Conservation (phyloP, 1,140 invertebrate genomes). For the Drosophila pseudoananassae region DNA sequence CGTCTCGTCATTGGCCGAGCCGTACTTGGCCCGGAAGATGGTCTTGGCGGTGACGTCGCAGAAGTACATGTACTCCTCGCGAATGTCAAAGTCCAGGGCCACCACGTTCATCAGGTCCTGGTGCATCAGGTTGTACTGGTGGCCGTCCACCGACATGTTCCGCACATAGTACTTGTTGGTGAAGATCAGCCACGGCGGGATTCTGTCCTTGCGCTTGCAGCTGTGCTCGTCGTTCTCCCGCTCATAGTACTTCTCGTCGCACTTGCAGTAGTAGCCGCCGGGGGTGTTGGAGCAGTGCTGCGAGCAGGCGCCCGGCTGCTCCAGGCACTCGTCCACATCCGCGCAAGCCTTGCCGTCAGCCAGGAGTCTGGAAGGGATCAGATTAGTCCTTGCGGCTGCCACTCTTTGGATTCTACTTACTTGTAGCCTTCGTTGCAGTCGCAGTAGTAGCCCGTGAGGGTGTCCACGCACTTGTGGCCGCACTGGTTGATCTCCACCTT, state of each 20-base stretch:
- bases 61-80: constrained; percentile 94
- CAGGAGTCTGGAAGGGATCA: constrained; percentile 85
- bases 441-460: constrained; percentile 95
- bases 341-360: constrained; percentile 94
- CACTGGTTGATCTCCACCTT: constrained; percentile 96
- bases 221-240: constrained; percentile 93
- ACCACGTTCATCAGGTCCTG: constrained; percentile 98
- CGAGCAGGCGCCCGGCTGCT: constrained; percentile 95
- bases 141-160: constrained; percentile 96
- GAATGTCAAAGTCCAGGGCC: constrained; percentile 96
- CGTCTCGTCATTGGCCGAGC: constrained; percentile 77
- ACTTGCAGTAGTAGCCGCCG: constrained; percentile 98
- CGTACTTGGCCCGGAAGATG: constrained; percentile 90
- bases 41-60: constrained; percentile 97
- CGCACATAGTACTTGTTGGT: constrained; percentile 99
- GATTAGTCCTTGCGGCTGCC: no score
- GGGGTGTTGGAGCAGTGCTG: constrained; percentile 98
- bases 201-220: constrained; percentile 93
- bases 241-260: constrained; percentile 96
- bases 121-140: constrained; percentile 93
- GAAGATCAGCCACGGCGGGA: constrained; percentile 96
- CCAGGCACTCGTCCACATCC: constrained; percentile 97
- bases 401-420: constrained; percentile 80
- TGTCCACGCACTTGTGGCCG: constrained; percentile 97
- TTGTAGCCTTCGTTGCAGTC: constrained; percentile 98